Conservation (phyloP, 2,888 invertebrate genomes). For the Amphipyra berbera region DNA sequence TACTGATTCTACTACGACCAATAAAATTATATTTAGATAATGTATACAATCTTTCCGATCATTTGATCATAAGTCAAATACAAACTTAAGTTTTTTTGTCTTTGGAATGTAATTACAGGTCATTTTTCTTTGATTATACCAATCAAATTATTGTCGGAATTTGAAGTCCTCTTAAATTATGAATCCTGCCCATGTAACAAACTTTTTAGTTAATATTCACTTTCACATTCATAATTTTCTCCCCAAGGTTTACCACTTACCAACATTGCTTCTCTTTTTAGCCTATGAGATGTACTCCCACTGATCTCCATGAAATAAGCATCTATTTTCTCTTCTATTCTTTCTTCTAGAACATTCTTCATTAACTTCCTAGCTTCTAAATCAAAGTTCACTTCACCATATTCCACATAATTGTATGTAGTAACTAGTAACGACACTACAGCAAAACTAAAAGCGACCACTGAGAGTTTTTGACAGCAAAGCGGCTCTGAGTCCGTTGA, state of each 20-base stretch:
- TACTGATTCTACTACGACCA: conserved; percentile 1
- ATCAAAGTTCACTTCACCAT: conserved; percentile 60
- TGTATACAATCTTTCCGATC: too few relatives aligned
- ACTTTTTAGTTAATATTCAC: neutral
- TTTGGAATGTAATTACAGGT: too few relatives aligned
- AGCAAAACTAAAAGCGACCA: conserved; percentile 80
- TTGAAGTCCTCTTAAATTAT: too few relatives aligned
- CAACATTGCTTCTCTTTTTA: conserved; percentile 84
- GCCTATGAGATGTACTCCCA: conserved; percentile 64
- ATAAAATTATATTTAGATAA: neutral
- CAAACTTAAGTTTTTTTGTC: too few relatives aligned
- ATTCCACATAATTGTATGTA: conserved; percentile 74
- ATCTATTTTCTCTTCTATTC: conserved; percentile 75
- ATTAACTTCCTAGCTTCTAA: conserved; percentile 65
- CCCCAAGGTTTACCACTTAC: conserved; percentile 64
- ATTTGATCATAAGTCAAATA: too few relatives aligned
- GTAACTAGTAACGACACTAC: conserved; percentile 79
- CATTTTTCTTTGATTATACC: too few relatives aligned
- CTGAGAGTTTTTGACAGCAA: conserved; percentile 77
- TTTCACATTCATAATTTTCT: neutral
- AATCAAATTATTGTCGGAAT: too few relatives aligned
- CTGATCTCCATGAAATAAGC: conserved; percentile 70
- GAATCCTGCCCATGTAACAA: too few relatives aligned
- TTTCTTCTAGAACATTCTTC: conserved; percentile 72
- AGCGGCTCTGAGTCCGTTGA: conserved; percentile 59